These are phyloP conservation scores for Lanistes nyassanus DNA, from an alignment of 1,140 invertebrate genomes.

Conservation along the genomic window DNA sequence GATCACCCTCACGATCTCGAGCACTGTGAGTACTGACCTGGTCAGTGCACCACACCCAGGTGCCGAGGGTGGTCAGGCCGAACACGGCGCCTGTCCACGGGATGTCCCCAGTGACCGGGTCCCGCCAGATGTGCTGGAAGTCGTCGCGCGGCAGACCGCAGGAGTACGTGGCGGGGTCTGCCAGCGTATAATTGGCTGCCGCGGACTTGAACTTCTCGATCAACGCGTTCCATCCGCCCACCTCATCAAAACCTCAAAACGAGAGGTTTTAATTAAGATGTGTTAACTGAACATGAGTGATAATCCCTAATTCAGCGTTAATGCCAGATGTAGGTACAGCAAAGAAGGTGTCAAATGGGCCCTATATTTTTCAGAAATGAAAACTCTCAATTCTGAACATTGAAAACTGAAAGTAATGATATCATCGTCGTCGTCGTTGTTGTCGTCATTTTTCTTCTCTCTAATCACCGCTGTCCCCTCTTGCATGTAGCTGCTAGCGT, in stretches of 20 bases:
- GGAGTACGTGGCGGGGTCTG: slow-evolving; percentile 39
- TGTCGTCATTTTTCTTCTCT: not conserved
- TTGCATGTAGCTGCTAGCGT: too few relatives aligned
- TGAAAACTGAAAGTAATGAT: too few relatives aligned
- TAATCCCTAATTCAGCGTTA: too few relatives aligned
- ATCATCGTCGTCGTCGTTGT: not conserved
- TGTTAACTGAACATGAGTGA: too few relatives aligned
- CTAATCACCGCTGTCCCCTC: too few relatives aligned
- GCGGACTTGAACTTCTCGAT: slow-evolving; percentile 62
- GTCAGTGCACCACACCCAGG: slow-evolving; percentile 74
- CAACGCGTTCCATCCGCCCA: slow-evolving; percentile 67
- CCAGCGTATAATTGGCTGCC: slow-evolving; percentile 55
- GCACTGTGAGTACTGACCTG: too few relatives aligned
- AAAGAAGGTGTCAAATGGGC: too few relatives aligned
- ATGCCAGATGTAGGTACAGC: too few relatives aligned
- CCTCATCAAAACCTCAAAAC: slow-evolving; percentile 56
- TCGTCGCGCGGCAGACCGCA: slow-evolving; percentile 60
- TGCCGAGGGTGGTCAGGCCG: slow-evolving; percentile 69
- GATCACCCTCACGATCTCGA: too few relatives aligned
- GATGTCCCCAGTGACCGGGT: slow-evolving; percentile 64
- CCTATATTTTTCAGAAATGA: too few relatives aligned
- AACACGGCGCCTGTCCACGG: slow-evolving; percentile 72
- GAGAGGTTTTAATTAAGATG: too few relatives aligned
- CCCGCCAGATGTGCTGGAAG: slow-evolving; percentile 69
- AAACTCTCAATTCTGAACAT: too few relatives aligned